A percentile compares a stretch with the other conserved stretches of the same genome.
Evolutionary conservation across 2,888 invertebrate species (phyloP).

Genomic region (Mellilla xanthometata): DNA sequence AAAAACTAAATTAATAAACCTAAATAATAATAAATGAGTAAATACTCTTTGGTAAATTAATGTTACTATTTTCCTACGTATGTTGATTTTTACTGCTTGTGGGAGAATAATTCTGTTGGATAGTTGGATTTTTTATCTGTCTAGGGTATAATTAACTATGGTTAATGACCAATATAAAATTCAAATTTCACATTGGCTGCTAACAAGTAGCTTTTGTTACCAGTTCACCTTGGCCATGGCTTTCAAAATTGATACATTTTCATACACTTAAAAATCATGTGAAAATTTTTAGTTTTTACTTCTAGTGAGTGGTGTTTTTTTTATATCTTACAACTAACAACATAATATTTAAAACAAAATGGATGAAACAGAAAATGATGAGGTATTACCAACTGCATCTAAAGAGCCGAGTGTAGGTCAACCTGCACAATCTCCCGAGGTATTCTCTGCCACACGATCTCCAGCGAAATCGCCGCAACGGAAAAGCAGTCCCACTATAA

Average conservation of each 20-base stretch:
- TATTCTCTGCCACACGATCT: neutral
- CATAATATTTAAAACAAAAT: constrained; percentile 10
- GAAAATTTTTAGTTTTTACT: constrained; percentile 31
- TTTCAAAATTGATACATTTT: constrained; percentile 25
- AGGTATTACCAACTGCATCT: constrained; percentile 12
- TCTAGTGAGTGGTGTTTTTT: neutral
- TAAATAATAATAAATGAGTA: no score
- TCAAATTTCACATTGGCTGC: neutral
- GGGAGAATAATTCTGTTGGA: no score
- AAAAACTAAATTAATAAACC: no score
- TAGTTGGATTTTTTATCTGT: no score
- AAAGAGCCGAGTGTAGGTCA: constrained; percentile 7
- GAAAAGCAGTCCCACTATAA: neutral
- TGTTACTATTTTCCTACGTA: no score
- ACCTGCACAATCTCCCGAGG: constrained; percentile 5
- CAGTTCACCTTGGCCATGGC: constrained; percentile 56
- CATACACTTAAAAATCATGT: constrained; percentile 34
- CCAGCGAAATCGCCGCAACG: constrained; percentile 5
- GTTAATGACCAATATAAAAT: no score
- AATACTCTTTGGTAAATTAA: no score
- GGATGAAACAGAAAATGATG: constrained; percentile 19
- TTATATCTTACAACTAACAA: no score
- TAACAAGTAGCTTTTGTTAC: constrained; percentile 22
- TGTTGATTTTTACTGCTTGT: no score
- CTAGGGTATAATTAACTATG: no score